phyloP scores from a whole-genome alignment of 2,797 vertebrate genomes.

The Choloepus didactylus region DNA sequence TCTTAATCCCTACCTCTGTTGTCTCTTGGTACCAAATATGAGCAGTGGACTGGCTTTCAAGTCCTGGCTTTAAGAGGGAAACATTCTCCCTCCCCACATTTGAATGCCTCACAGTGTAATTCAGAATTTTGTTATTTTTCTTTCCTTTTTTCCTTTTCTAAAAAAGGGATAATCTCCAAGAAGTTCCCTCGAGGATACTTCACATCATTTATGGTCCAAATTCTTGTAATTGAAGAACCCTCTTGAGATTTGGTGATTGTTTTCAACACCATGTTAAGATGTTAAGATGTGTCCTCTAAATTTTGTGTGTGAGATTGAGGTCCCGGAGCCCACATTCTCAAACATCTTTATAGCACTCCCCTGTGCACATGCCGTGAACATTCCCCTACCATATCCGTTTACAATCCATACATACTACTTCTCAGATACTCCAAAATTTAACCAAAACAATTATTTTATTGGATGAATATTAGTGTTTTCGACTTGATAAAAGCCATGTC shows the following conservation, averaged over 20 bases:
- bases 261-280: slow-evolving; percentile 17
- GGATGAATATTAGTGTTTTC: neutral
- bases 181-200: neutral
- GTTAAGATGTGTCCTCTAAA: slow-evolving; percentile 27
- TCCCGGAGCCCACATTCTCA: neutral
- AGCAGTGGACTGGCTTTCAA: no score
- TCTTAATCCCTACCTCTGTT: neutral
- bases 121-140: neutral
- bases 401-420: neutral
- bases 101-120: neutral
- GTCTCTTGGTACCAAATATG: neutral
- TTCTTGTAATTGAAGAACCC: slow-evolving; percentile 39
- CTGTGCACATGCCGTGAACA: rapidly evolving
- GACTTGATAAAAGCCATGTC: slow-evolving; percentile 45
- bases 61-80: neutral
- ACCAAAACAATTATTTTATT: slow-evolving; percentile 36
- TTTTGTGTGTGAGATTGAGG: neutral
- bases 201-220: neutral
- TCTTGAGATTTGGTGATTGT: neutral
- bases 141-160: neutral
- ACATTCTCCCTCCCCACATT: neutral
- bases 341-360: neutral
- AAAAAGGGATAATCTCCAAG: neutral
- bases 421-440: slow-evolving; percentile 16
- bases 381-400: neutral